These are phyloP conservation scores for Microplitis manilae DNA, from an alignment of 2,888 invertebrate species.

Conservation along the genomic window DNA sequence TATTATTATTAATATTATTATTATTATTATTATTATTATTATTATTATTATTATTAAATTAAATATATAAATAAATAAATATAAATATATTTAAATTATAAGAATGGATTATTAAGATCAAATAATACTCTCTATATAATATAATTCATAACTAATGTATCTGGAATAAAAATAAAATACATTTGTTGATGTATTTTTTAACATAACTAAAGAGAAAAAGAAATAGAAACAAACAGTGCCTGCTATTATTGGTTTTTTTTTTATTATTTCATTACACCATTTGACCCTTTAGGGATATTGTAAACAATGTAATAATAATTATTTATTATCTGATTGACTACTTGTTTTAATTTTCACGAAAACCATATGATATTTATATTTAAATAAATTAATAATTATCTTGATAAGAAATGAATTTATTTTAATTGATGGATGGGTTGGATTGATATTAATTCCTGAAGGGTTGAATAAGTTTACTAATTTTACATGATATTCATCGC, in stretches of 20 bases:
- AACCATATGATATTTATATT: background rate
- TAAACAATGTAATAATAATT: background rate
- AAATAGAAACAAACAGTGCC: conserved; percentile 1
- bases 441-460: conserved; percentile 2
- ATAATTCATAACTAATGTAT: conserved; percentile 32
- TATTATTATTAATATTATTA: conserved; percentile 38
- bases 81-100: conserved; percentile 9
- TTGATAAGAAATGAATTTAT: background rate
- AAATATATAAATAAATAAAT: conserved; percentile 51
- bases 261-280: background rate
- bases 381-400: background rate
- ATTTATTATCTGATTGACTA: background rate
- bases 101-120: conserved; percentile 41
- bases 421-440: background rate
- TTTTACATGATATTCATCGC: conserved; percentile 6
- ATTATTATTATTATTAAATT: conserved; percentile 52
- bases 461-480: background rate
- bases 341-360: background rate
- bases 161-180: conserved; percentile 2
- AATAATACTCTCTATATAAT: conserved; percentile 52
- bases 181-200: background rate
- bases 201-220: conserved; percentile 16
- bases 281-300: background rate
- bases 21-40: conserved; percentile 60
- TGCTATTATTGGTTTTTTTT: background rate